Base-by-base conservation (phyloP, 30 jellyfish, hydroid and myxozoan species). In the Pseudorhiza aurosa region DNA sequence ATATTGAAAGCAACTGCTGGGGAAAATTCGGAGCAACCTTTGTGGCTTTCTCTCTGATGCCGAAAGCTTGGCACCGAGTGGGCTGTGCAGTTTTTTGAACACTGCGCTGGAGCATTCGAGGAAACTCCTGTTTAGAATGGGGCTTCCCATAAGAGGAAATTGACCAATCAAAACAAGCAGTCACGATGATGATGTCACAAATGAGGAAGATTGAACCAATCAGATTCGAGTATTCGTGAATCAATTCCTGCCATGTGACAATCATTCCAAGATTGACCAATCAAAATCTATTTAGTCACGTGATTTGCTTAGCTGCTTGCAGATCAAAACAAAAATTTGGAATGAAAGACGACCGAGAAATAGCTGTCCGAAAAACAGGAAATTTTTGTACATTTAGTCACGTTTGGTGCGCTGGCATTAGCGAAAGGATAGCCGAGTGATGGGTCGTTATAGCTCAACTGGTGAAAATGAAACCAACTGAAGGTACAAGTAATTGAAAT, bases 281-380 rank as follows among this genome's bases (percentile, higher is more conserved):
- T 68, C 67, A 68, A 68, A 43, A 17, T 17, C 11, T 37, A 12
- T 24, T 6, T 21, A 19, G 26, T 68, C 82, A 68, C 82, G 82
- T 68, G 82, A 68, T 45, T 31, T 68, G 70, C 37, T 68, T 68
- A 24, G 45, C 44, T 31, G 68, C 55, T 32, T 68, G 56, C 76
- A 29, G 82, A 68, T 43, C 82, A 68, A 68, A 68, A 68, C 82
- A 68, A 68, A 68, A 39, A 37, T 62, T 30, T 10, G 17, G 5
- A 44, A 26, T 22, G 76, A 39, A 62, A 17, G 72, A 18, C 29
- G 22, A 17, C 24, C n/a, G 55, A 19, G 4, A 39, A 25, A 30
- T 68, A 55, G 19, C 50, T 14, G 44, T 43, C 31, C 46, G 1
- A 9, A 39, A 39, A 21, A 56, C 25, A 28, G 1, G 70, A 2